A percentile compares a stretch with the other conserved stretches of the same genome.
These are phyloP conservation scores for Desmodus rotundus DNA, from an alignment of 2,113 vertebrate genomes.

Conservation along the genomic window DNA sequence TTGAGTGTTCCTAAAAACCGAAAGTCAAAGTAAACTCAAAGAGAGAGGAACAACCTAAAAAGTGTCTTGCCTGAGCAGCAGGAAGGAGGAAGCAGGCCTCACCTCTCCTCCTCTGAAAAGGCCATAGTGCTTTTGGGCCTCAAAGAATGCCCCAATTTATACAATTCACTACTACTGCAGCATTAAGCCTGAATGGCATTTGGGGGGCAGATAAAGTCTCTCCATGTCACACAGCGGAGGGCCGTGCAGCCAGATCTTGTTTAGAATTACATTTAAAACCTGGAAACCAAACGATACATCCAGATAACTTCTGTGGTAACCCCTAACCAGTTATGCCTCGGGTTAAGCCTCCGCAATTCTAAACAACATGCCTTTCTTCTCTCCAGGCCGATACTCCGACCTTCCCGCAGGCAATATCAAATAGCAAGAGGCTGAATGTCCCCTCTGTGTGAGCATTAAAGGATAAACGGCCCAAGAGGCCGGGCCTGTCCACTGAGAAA, in stretches of 20 bases:
- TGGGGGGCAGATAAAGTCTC: conserved; percentile 66
- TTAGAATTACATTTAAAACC: conserved; percentile 72
- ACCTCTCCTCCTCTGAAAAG: background rate
- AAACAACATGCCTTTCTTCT: conserved; percentile 63
- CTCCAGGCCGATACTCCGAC: background rate
- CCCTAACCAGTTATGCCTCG: conserved; percentile 59
- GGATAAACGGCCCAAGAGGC: background rate
- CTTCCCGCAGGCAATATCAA: conserved; percentile 59
- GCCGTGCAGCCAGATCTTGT: conserved; percentile 50
- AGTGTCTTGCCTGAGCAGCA: background rate
- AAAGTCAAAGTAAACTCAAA: conserved; percentile 25
- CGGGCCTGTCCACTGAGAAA: background rate
- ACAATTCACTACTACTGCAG: conserved; percentile 1
- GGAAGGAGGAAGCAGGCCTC: background rate
- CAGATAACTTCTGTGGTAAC: conserved; percentile 72
- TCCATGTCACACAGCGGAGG: conserved; percentile 27
- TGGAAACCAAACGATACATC: conserved; percentile 70
- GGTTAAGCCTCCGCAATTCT: conserved; percentile 65
- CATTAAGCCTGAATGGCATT: conserved; percentile 71
- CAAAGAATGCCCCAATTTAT: conserved; percentile 49
- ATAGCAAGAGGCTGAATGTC: conserved; percentile 36
- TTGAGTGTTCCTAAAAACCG: conserved; percentile 17
- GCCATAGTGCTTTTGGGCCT: background rate
- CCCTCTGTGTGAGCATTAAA: conserved; percentile 44
- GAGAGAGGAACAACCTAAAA: background rate